phyloP scores from a whole-genome alignment of 2,113 vertebrate genomes.

The Shinisaurus crocodilurus region DNA sequence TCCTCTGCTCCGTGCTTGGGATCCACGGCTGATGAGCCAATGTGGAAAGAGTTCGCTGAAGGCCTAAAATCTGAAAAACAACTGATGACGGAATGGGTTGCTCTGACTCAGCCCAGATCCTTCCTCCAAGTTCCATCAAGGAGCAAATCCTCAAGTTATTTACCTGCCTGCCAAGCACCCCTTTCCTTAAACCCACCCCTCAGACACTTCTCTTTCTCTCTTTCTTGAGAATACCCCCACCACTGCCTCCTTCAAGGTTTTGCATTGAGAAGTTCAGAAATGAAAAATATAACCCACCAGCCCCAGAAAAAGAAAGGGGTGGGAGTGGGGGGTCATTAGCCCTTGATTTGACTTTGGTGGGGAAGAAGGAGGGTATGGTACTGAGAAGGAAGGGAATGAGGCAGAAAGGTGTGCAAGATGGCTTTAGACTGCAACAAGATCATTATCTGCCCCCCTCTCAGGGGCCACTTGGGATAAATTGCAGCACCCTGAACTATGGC shows the following conservation, averaged over 20 bases:
- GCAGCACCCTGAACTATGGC: neutral
- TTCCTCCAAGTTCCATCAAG: no score
- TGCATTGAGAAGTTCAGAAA: conserved; percentile 22
- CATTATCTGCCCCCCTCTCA: neutral
- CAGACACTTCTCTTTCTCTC: neutral
- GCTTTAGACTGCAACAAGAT: neutral
- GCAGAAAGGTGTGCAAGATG: neutral
- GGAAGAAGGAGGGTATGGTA: neutral
- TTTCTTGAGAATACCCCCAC: neutral
- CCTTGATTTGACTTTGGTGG: conserved; percentile 26
- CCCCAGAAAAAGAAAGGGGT: neutral
- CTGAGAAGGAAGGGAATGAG: neutral
- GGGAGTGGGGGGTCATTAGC: conserved; percentile 21
- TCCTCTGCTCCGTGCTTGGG: neutral
- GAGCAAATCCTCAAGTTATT: neutral
- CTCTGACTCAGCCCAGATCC: neutral
- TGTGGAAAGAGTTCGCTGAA: neutral
- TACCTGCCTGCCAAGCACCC: neutral
- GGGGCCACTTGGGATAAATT: neutral
- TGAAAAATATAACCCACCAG: neutral
- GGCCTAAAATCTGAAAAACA: neutral
- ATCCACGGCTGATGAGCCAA: neutral
- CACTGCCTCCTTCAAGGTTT: conserved; percentile 1
- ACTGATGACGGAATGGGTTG: neutral
- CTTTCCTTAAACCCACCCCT: neutral